Conservation (phyloP, 2,113 vertebrate genomes). For the Centropristis striata region DNA sequence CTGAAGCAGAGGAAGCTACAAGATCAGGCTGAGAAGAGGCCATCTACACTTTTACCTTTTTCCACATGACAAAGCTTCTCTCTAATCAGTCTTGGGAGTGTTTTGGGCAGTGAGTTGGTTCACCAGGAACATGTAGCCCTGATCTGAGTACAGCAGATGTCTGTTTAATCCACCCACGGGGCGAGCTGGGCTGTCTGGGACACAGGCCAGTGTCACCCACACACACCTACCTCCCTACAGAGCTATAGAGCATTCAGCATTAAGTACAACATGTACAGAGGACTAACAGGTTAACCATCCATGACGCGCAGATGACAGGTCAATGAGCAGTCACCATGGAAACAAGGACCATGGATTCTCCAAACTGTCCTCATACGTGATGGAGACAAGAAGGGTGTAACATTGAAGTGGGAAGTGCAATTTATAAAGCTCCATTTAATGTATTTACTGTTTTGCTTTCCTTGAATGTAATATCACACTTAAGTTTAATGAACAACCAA, state of each 20-base stretch:
- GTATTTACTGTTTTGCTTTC: neutral
- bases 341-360: slow-evolving; percentile 39
- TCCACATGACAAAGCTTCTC: neutral
- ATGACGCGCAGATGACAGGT: slow-evolving; percentile 37
- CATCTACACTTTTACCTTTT: neutral
- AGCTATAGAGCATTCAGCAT: slow-evolving; percentile 18
- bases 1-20: neutral
- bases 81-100: neutral
- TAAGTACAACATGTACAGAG: slow-evolving; percentile 25
- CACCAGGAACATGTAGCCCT: slow-evolving; percentile 35
- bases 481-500: neutral
- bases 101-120: slow-evolving; percentile 19
- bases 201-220: slow-evolving; percentile 50
- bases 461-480: neutral
- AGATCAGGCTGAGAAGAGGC: too few species aligned
- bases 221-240: slow-evolving; percentile 35
- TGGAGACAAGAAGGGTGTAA: neutral
- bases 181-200: slow-evolving; percentile 44
- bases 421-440: neutral
- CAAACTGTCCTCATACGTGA: neutral
- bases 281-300: slow-evolving; percentile 36
- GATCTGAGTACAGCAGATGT: slow-evolving; percentile 56
- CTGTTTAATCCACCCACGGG: slow-evolving; percentile 54
- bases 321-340: slow-evolving; percentile 50
- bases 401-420: neutral